phyloP scores from a whole-genome alignment of 1,140 invertebrate genomes.

The Littorina saxatilis region DNA sequence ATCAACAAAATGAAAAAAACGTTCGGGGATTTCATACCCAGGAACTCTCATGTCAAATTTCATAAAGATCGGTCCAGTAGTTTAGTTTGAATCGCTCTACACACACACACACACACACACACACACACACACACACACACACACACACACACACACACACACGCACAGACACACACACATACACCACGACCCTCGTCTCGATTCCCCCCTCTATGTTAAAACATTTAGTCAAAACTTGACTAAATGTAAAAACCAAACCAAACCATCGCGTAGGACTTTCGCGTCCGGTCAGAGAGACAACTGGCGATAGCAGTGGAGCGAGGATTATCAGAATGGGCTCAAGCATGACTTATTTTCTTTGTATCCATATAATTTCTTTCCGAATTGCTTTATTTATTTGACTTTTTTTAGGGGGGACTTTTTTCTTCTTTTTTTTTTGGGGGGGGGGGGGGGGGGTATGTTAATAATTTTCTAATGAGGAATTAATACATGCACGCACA shows the following conservation, averaged over 20 bases:
- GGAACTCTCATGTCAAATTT: too few relatives aligned
- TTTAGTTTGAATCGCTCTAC: background rate
- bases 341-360: background rate
- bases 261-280: background rate
- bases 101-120: slow-evolving; percentile 1
- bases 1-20: background rate
- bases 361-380: background rate
- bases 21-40: too few relatives aligned
- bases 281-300: background rate
- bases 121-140: slow-evolving; percentile 15
- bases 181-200: background rate
- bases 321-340: background rate
- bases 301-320: background rate
- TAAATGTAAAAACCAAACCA: background rate
- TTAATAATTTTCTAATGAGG: too few relatives aligned
- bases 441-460: background rate
- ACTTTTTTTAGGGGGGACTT: background rate
- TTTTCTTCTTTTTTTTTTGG: too few relatives aligned
- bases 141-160: slow-evolving; percentile 13
- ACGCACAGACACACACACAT: background rate
- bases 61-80: background rate
- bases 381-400: too few relatives aligned
- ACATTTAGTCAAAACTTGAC: background rate
- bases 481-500: too few relatives aligned
- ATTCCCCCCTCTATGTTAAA: too few relatives aligned